Evolutionary conservation across 2,888 invertebrate genomes (phyloP).

Genomic region (Baronia brevicornis): DNA sequence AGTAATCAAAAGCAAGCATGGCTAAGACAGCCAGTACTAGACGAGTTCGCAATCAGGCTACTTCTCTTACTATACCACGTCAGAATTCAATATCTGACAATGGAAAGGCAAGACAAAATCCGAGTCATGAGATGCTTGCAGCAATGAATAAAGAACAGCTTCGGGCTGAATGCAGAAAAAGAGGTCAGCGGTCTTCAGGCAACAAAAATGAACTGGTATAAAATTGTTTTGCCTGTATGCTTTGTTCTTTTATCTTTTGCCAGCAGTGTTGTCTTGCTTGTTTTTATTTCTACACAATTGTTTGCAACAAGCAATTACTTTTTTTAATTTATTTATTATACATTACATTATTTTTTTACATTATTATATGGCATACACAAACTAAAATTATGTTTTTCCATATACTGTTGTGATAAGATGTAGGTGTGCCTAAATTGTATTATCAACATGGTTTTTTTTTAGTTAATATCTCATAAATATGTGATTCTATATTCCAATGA

Average conservation of each 20-base stretch:
- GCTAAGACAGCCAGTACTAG: constrained; percentile 56
- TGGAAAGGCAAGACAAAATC: constrained; percentile 57
- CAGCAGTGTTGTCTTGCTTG: constrained; percentile 51
- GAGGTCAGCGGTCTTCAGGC: constrained; percentile 81
- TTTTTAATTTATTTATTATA: constrained; percentile 20
- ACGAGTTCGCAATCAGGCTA: constrained; percentile 61
- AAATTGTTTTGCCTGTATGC: constrained; percentile 51
- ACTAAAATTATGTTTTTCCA: too few relatives aligned
- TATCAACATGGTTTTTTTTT: too few relatives aligned
- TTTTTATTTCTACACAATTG: constrained; percentile 21
- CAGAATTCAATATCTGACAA: constrained; percentile 61
- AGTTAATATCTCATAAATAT: too few relatives aligned
- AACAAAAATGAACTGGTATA: constrained; percentile 83
- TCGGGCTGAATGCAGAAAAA: constrained; percentile 79
- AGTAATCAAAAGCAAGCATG: constrained; percentile 28
- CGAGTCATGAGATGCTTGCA: constrained; percentile 69
- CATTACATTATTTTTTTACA: too few relatives aligned
- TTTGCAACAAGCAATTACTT: constrained; percentile 25
- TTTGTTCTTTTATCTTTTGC: constrained; percentile 44
- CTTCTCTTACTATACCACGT: constrained; percentile 54
- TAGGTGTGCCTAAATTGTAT: too few relatives aligned
- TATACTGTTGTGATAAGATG: too few relatives aligned
- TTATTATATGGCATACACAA: too few relatives aligned
- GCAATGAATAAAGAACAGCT: constrained; percentile 81
- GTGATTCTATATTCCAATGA: too few relatives aligned